Evolutionary conservation across 1,140 invertebrate genomes (phyloP).

Genomic region (Ephestia elutella): DNA sequence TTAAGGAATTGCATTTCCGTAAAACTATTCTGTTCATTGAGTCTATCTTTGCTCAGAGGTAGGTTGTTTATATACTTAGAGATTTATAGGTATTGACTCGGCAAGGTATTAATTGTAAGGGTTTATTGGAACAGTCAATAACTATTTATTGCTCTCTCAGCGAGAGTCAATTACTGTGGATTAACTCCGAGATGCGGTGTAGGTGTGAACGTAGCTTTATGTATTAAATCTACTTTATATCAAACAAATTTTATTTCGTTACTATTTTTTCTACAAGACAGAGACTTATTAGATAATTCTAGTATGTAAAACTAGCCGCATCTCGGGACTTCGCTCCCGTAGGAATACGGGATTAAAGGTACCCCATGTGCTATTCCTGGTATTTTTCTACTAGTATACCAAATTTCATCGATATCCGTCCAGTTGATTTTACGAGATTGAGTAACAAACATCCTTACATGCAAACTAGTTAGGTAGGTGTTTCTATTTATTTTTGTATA

Average conservation of each 20-base stretch:
- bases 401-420: too few relatives aligned
- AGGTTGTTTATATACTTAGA: slow-evolving; percentile 12
- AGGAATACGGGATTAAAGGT: too few relatives aligned
- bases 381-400: too few relatives aligned
- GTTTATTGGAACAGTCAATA: slow-evolving; percentile 60
- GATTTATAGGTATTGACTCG: slow-evolving; percentile 28
- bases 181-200: slow-evolving; percentile 45
- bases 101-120: slow-evolving; percentile 45
- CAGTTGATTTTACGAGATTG: too few relatives aligned
- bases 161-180: slow-evolving; percentile 59
- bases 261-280: too few relatives aligned
- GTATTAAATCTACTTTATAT: background rate
- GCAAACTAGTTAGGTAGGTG: too few relatives aligned
- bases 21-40: background rate
- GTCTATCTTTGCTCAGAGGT: background rate
- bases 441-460: too few relatives aligned
- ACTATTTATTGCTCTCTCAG: slow-evolving; percentile 57
- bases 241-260: background rate
- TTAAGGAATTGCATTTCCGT: background rate
- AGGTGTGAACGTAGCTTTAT: slow-evolving; percentile 22
- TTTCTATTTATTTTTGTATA: too few relatives aligned
- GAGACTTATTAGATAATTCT: too few relatives aligned
- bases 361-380: too few relatives aligned
- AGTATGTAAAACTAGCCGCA: too few relatives aligned
- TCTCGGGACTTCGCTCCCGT: too few relatives aligned